These are phyloP conservation scores for Passer montanus DNA, from an alignment of 2,113 vertebrate species.

Conservation along the genomic window DNA sequence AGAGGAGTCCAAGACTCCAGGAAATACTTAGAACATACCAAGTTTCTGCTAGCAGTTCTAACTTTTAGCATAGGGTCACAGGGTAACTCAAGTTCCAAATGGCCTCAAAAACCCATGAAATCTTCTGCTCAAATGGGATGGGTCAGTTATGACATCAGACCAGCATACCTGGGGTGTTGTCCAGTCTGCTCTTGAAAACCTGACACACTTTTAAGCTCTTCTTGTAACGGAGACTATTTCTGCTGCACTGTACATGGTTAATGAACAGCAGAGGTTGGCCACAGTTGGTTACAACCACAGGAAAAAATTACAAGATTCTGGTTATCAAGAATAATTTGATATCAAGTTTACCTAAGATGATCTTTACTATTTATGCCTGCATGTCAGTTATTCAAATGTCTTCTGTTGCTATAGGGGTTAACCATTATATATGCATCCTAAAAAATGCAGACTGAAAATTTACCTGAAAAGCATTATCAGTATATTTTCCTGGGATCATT, in stretches of 20 bases:
- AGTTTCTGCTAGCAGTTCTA: background rate
- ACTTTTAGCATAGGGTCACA: background rate
- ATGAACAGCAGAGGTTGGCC: background rate
- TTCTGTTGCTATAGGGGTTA: background rate
- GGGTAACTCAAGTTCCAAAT: background rate
- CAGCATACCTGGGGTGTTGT: background rate
- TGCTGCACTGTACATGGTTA: background rate
- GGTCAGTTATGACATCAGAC: background rate
- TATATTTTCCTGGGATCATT: background rate
- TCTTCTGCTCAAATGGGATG: background rate
- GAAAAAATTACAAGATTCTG: background rate
- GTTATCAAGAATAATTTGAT: background rate
- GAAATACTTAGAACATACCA: background rate
- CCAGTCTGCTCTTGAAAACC: background rate
- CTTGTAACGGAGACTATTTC: background rate
- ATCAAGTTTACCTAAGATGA: background rate
- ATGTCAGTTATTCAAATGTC: background rate
- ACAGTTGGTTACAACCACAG: background rate
- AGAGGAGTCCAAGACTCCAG: background rate
- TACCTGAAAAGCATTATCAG: background rate
- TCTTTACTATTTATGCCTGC: background rate
- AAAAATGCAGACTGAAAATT: background rate
- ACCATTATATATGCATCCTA: background rate
- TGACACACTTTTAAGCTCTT: background rate
- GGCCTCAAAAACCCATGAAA: background rate